Evolutionary conservation across 2,113 vertebrate genomes (phyloP).

Genomic region (Colaptes auratus): DNA sequence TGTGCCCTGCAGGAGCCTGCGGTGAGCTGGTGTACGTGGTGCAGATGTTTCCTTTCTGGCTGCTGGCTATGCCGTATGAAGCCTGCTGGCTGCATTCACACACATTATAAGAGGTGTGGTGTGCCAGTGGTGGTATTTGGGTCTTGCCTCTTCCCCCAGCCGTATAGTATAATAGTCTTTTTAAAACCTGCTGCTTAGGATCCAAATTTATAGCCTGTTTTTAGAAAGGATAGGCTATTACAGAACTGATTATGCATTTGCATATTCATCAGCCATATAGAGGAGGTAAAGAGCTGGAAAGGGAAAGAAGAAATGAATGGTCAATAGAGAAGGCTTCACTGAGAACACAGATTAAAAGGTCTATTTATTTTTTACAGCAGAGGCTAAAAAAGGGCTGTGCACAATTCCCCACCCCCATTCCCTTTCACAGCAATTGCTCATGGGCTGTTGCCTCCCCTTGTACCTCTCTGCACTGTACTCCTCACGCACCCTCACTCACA

Average conservation of each 20-base stretch:
- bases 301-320: conserved; percentile 46
- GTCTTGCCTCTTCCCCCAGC: background rate
- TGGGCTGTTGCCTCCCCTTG: conserved; percentile 14
- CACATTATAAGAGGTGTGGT: background rate
- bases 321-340: conserved; percentile 43
- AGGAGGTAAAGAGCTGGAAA: conserved; percentile 31
- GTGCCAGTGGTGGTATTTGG: background rate
- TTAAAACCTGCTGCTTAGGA: conserved; percentile 31
- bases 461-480: background rate
- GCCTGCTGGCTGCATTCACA: background rate
- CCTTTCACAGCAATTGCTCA: conserved; percentile 18
- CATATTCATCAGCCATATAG: conserved; percentile 54
- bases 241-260: conserved; percentile 45
- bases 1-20: background rate
- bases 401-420: conserved; percentile 19
- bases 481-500: background rate
- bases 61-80: background rate
- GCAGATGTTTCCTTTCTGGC: background rate
- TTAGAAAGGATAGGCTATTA: conserved; percentile 38
- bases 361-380: conserved; percentile 42
- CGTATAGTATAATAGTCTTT: conserved; percentile 26
- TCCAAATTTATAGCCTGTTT: conserved; percentile 53
- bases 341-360: conserved; percentile 18
- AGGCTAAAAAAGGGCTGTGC: background rate
- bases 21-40: background rate